Evolutionary conservation across 2,888 invertebrate species (phyloP), one percentile per base, ranked within the genome.

Genomic region (Mongoloraphidia duomilia): DNA sequence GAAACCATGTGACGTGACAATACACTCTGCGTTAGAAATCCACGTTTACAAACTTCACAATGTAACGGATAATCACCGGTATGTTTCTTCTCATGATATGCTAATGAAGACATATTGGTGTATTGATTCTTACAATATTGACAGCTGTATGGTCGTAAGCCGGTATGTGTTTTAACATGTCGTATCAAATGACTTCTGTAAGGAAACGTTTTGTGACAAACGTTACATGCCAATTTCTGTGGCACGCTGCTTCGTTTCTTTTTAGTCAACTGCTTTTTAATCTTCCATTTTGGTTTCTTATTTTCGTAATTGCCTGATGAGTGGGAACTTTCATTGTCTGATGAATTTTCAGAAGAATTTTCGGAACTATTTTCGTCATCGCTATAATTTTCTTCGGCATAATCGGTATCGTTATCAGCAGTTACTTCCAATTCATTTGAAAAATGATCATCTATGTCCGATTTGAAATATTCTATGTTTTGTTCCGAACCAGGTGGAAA

Each of bases 151-250:
- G 48, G 48, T 34, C 38, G 42, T 10, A 48, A 11, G 0, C 48
- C 48, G 10, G 48, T 48, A 14, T 48, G 48, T 8, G 48, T 48
- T 11, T 43, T 36, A 6, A 48, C 48, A 13, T 48, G 48, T 8
- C 48, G 48, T 9, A 48, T 48, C 17, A 48, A 48, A 17, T 48
- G 48, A 42, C 48, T 48, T 2, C 48, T 36, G 26, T 48, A 48
- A 9, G 48, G 48, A 33, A 48, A 48, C n/a, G 48, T 43, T 42
- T 48, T 48, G 33, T 48, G 13, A 38, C 48, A 48, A 9, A 48
- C 48, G 13, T 48, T 40, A 17, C 48, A 48, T 8, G 48, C 36
- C 13, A 48, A 17, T 10, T 26, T 26, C 26, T 26, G 26, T 3
- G 26, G 26, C 26, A 5, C 26, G 26, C 26, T 26, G 5, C 5